phyloP scores from a whole-genome alignment of 2,888 invertebrate genomes.

The Agrotis puta region DNA sequence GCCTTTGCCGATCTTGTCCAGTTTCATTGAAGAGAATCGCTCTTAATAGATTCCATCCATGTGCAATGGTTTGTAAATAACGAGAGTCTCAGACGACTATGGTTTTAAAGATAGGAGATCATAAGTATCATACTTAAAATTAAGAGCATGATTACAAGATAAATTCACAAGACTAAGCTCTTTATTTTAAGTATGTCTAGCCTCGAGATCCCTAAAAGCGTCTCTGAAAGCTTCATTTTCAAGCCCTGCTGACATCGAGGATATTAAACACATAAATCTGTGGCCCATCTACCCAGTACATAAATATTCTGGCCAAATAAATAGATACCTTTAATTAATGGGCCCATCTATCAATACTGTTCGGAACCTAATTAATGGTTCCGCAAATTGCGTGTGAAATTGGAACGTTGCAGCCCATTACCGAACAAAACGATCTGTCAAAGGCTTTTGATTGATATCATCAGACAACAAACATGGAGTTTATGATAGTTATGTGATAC shows the following conservation, averaged over 20 bases:
- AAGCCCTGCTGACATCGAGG: not conserved
- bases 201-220: constrained; percentile 8
- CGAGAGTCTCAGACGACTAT: not conserved
- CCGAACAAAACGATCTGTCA: constrained; percentile 55
- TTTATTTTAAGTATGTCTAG: constrained; percentile 9
- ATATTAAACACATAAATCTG: constrained; percentile 37
- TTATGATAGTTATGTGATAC: not conserved
- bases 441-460: constrained; percentile 49
- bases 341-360: constrained; percentile 25
- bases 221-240: not conserved
- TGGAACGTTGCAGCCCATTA: constrained; percentile 37
- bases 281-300: not conserved
- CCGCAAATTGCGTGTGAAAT: constrained; percentile 54
- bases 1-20: too few species aligned
- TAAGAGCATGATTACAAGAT: not conserved
- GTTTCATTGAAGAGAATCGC: too few species aligned
- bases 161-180: not conserved
- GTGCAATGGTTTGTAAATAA: not conserved
- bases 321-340: constrained; percentile 39
- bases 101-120: not conserved
- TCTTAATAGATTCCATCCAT: not conserved
- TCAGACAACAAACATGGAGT: not conserved
- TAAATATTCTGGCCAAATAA: constrained; percentile 4
- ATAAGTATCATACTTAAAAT: not conserved
- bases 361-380: constrained; percentile 46